These are phyloP conservation scores for Sclerodermus sp. DNA, from an alignment of 2,888 invertebrate genomes.

Conservation along the genomic window DNA sequence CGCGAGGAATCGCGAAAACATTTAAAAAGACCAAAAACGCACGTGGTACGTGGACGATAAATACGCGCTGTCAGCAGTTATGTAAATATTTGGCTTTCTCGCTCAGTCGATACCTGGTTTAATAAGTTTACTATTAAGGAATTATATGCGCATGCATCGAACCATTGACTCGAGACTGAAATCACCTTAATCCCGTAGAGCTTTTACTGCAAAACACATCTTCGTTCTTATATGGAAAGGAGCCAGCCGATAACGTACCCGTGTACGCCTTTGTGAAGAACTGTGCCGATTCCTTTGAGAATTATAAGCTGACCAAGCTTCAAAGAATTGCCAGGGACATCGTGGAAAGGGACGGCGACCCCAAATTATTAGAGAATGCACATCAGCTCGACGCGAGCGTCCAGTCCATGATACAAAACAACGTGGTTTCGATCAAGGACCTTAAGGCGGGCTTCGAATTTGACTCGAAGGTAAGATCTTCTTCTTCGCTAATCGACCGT, in stretches of 20 bases:
- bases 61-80: too few relatives aligned
- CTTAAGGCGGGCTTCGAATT: neutral
- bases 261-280: conserved; percentile 64
- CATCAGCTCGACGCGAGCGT: neutral
- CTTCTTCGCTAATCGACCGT: too few relatives aligned
- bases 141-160: too few relatives aligned
- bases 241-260: conserved; percentile 62
- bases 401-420: neutral
- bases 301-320: too few relatives aligned
- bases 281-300: conserved; percentile 45
- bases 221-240: conserved; percentile 66
- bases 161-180: too few relatives aligned
- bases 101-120: too few relatives aligned
- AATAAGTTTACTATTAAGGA: too few relatives aligned
- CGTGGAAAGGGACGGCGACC: neutral
- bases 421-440: neutral
- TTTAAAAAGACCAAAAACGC: too few relatives aligned
- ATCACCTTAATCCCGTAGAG: conserved; percentile 54
- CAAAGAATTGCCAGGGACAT: conserved; percentile 3
- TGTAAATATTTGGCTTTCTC: too few relatives aligned
- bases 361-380: neutral
- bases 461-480: too few relatives aligned
- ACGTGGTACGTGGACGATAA: too few relatives aligned
- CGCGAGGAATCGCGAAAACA: too few relatives aligned
- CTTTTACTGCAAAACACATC: conserved; percentile 54